Evolutionary conservation across 2,888 invertebrate species (phyloP).

Genomic region (Sipha maydis): DNA sequence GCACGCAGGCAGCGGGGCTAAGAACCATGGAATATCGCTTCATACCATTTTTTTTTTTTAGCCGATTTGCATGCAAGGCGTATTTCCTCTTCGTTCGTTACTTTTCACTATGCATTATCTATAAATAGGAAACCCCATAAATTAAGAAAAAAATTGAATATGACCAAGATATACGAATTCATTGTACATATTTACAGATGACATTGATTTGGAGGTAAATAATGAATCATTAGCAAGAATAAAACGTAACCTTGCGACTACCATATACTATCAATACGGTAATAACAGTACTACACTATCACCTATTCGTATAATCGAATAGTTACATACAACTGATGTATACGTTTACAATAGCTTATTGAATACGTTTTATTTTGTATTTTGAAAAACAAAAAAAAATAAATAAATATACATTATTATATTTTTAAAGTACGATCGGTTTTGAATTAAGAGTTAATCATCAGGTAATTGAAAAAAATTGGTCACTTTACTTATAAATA

Average conservation of each 20-base stretch:
- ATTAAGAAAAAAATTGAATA: conserved; percentile 10
- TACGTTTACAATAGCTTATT: too few relatives aligned
- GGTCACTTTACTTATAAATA: too few relatives aligned
- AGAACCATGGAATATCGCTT: not conserved
- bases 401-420: too few relatives aligned
- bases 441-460: too few relatives aligned
- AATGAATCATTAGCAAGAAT: not conserved
- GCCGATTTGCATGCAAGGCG: conserved; percentile 46
- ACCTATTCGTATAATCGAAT: too few relatives aligned
- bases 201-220: not conserved
- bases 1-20: not conserved
- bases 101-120: not conserved
- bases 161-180: not conserved
- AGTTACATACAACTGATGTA: too few relatives aligned
- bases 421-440: too few relatives aligned
- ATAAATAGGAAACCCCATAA: not conserved
- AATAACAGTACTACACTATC: too few relatives aligned
- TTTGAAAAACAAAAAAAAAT: too few relatives aligned
- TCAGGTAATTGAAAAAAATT: too few relatives aligned
- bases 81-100: not conserved
- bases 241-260: not conserved
- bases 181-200: not conserved
- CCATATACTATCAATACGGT: too few relatives aligned
- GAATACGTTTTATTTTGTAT: too few relatives aligned
- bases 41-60: not conserved